Evolutionary conservation across 2,797 vertebrate genomes (phyloP), one percentile per base, ranked within the genome.

Genomic region (Pogonophryne albipinna): DNA sequence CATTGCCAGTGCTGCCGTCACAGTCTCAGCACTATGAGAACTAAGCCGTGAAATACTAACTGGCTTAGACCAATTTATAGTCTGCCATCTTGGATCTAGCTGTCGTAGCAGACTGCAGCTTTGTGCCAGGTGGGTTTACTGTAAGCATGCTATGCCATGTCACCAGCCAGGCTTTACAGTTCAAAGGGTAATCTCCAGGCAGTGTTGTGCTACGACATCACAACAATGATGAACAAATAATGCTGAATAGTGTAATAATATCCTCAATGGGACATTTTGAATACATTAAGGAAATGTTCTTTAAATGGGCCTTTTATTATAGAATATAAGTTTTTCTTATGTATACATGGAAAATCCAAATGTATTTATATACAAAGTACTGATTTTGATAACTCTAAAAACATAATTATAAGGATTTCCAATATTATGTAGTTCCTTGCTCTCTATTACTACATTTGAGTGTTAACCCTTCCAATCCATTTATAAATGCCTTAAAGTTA

Each of bases 41-140:
- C 76, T 89, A 89, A 92, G 81, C 88, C 62, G 58, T 90, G 88
- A 93, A 93, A 90, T 78, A 82, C 83, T 79, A 85, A 88, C 23
- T 11, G 86, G 82, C 82, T 92, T 89, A 91, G 73, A 75, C 88
- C 88, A 91, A 89, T 91, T 91, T 89, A 89, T 83, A 68, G 82
- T 80, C 80, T 89, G 89, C 89, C 92, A 87, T 91, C 85, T 91
- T 89, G 83, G 83, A 89, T 88, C 85, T 75, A 68, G 83, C 16
- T 19, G 85, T 89, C 60, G 53, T 79, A 63, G 65, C 71, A 85
- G 87, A 84, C 80, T 79, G 74, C 80, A 57, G 90, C 80, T 93
- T 84, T 82, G 84, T 89, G 90, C 87, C 86, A 85, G 81, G 76
- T 11, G 74, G 81, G 77, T 89, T 89, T 86, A 86, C 79, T 79